Conservation (phyloP, 2,113 vertebrate genomes). For the Sinocyclocheilus anshuiensis region DNA sequence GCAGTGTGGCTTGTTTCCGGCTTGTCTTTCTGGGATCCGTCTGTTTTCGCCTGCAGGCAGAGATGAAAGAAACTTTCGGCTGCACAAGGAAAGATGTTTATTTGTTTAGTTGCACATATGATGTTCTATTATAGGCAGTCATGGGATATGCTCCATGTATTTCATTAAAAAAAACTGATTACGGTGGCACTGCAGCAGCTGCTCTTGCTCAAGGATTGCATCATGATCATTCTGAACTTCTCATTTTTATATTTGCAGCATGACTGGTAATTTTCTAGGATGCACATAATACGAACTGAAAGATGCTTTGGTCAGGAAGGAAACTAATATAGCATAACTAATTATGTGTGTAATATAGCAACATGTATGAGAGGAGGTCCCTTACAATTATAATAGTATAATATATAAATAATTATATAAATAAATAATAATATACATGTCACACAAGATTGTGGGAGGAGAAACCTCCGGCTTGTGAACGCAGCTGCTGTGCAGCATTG, state of each 20-base stretch:
- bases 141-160: not conserved
- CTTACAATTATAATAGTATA: not conserved
- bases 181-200: not conserved
- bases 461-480: not conserved
- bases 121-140: not conserved
- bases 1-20: not conserved
- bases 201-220: not conserved
- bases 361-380: not conserved
- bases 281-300: not conserved
- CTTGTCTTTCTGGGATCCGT: not conserved
- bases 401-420: not conserved
- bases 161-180: constrained; percentile 21
- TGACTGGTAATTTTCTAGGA: not conserved
- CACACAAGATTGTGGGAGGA: not conserved
- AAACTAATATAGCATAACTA: no score
- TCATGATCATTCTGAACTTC: not conserved
- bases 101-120: constrained; percentile 2
- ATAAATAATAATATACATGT: not conserved
- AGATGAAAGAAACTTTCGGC: not conserved
- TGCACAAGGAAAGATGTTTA: not conserved
- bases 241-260: not conserved
- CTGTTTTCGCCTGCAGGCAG: constrained; percentile 12
- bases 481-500: not conserved
- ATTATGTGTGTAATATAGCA: not conserved
- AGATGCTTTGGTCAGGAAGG: not conserved